A percentile compares a stretch with the other conserved stretches of the same genome.
phyloP scores from a whole-genome alignment of 2,113 vertebrate genomes.

The Hassar affinis region DNA sequence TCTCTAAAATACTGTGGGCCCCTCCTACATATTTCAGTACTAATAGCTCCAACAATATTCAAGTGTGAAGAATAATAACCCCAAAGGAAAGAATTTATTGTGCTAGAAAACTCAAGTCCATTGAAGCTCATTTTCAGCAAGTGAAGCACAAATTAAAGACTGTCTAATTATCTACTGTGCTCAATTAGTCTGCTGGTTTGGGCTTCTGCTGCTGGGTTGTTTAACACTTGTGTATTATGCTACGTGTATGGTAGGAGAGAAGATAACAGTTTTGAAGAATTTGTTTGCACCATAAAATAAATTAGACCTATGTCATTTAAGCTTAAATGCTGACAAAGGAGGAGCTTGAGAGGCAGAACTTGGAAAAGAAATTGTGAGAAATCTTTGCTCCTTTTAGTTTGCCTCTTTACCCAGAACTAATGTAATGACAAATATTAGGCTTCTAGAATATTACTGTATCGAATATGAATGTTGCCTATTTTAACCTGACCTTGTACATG shows the following conservation, averaged over 20 bases:
- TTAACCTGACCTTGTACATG: background rate
- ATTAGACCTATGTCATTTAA: background rate
- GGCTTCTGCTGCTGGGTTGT: conserved; percentile 6
- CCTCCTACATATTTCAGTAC: background rate
- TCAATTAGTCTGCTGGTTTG: conserved; percentile 21
- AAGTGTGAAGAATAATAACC: conserved; percentile 12
- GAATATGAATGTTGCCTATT: background rate
- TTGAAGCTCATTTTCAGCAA: conserved; percentile 19
- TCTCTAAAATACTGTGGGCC: background rate
- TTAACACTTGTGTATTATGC: conserved; percentile 13
- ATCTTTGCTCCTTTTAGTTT: background rate
- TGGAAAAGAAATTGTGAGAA: background rate
- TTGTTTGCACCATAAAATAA: conserved; percentile 10
- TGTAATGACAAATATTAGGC: background rate
- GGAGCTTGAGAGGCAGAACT: background rate
- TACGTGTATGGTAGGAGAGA: background rate
- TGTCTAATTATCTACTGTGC: conserved; percentile 9
- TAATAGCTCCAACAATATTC: conserved; percentile 14
- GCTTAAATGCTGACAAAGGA: background rate
- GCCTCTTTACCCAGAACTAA: background rate
- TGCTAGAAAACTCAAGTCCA: background rate
- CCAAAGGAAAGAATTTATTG: background rate
- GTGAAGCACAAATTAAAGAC: conserved; percentile 15
- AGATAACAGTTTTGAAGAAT: conserved; percentile 8
- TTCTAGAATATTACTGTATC: background rate